Base-by-base conservation (phyloP, 92 coral and sea anemone genomes). In the Scolanthus callimorphus region DNA sequence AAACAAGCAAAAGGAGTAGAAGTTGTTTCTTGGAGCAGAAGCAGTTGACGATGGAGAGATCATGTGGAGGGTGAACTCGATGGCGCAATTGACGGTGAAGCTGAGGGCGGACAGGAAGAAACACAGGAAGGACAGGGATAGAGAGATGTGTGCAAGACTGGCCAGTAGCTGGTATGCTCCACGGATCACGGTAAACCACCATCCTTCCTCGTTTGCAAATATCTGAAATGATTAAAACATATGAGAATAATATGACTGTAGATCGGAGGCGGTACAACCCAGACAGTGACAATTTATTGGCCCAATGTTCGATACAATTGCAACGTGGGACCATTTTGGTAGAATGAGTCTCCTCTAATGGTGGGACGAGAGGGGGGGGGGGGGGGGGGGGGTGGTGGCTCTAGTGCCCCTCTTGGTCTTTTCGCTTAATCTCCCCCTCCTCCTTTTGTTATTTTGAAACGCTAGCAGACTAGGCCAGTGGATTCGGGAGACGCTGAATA, bases 81-180 rank as follows among this genome's bases (percentile, higher is more conserved):
- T 47, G 3, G 85, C 83, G 26, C 85, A 73, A 74, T 85, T 85
- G 27, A 85, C 59, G 45, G 78, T 72, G 60, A 80, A 74, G 37
- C 86, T 79, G 20, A 85, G 68, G 3, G 86, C 75, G 0, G 91
- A 73, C 31, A 85, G 64, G 26, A 85, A 74, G 72, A 85, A 79
- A 3, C 65, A 61, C 15, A 70, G 26, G 37, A 73, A 66, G 2
- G 84, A 70, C 21, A 78, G 24, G 6, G 62, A 39, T 19, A 62
- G 50, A 39, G 79, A 24, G 49, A 50, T 73, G 73, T 78, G 84
- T 20, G 80, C 39, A 1, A 78, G 13, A 1, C 69, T 70, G 46
- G 50, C 52, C 17, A 78, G 46, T 0, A 27, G 2, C 6, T 65
- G 44, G 44, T 59, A 72, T 20, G 47, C 20, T 1, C 0, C 17